phyloP scores from a whole-genome alignment of 2,888 invertebrate genomes.

The Gryllus longicercus region DNA sequence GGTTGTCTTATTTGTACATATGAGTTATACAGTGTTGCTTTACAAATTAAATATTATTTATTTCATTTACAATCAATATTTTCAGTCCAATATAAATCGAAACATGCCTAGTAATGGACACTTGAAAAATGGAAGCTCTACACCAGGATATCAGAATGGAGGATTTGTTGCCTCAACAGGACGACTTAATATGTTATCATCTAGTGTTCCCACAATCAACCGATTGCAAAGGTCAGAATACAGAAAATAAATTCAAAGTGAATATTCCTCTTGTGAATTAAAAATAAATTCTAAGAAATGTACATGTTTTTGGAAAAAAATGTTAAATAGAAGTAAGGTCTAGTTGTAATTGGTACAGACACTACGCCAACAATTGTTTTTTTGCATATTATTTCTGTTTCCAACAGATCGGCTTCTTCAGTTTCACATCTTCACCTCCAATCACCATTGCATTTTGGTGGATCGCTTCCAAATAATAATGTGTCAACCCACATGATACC shows the following conservation, averaged over 20 bases:
- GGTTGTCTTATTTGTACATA: neutral
- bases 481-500: slow-evolving; percentile 7
- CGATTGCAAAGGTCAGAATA: neutral
- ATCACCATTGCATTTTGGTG: neutral
- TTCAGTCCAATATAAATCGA: slow-evolving; percentile 6
- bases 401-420: slow-evolving; percentile 18
- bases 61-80: neutral
- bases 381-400: neutral
- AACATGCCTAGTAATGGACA: slow-evolving; percentile 18
- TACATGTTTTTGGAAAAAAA: no score
- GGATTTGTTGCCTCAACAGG: slow-evolving; percentile 19
- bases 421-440: neutral
- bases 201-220: neutral
- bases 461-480: slow-evolving; percentile 19
- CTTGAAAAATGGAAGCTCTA: slow-evolving; percentile 19
- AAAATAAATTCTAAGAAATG: no score
- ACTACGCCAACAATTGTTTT: neutral
- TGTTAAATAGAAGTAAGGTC: no score
- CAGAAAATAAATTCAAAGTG: neutral
- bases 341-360: no score
- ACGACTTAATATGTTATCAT: neutral
- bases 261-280: no score
- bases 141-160: slow-evolving; percentile 18
- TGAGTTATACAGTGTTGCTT: neutral
- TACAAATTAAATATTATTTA: neutral